Evolutionary conservation across 2,888 invertebrate genomes (phyloP).

Genomic region (Globia sparganii): DNA sequence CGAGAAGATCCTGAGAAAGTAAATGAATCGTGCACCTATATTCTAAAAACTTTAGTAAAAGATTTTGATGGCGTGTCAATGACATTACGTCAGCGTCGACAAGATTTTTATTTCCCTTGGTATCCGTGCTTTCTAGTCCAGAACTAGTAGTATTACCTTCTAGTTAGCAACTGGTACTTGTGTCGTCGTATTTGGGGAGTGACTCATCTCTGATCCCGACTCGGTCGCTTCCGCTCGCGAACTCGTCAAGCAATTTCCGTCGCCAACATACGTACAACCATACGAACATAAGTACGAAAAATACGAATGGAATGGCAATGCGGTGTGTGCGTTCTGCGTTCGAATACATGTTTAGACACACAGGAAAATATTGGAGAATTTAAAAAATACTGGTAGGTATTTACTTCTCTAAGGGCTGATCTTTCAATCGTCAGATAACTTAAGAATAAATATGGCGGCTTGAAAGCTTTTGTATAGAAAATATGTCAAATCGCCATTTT

Average conservation of each 20-base stretch:
- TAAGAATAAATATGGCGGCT: too few species aligned
- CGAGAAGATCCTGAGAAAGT: neutral
- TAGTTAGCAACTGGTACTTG: slow-evolving; percentile 37
- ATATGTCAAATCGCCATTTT: too few species aligned
- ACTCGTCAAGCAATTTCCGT: slow-evolving; percentile 81
- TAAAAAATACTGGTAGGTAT: neutral
- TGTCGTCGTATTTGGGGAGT: slow-evolving; percentile 56
- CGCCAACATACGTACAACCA: slow-evolving; percentile 39
- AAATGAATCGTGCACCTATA: neutral
- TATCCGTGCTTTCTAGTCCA: neutral
- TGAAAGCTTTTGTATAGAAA: neutral
- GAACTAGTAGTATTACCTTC: slow-evolving; percentile 18
- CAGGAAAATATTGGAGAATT: neutral
- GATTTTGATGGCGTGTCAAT: neutral
- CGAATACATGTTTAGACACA: slow-evolving; percentile 22
- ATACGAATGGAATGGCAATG: slow-evolving; percentile 3
- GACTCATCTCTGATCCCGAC: slow-evolving; percentile 66
- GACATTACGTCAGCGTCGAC: neutral
- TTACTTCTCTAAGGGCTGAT: neutral
- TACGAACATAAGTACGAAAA: slow-evolving; percentile 35
- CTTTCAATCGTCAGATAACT: neutral
- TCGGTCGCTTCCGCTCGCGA: slow-evolving; percentile 73
- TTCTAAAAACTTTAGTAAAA: neutral
- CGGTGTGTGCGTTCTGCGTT: slow-evolving; percentile 10
- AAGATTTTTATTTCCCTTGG: neutral